Conservation (phyloP, 2,797 vertebrate species). For the Galagoides demidoff region DNA sequence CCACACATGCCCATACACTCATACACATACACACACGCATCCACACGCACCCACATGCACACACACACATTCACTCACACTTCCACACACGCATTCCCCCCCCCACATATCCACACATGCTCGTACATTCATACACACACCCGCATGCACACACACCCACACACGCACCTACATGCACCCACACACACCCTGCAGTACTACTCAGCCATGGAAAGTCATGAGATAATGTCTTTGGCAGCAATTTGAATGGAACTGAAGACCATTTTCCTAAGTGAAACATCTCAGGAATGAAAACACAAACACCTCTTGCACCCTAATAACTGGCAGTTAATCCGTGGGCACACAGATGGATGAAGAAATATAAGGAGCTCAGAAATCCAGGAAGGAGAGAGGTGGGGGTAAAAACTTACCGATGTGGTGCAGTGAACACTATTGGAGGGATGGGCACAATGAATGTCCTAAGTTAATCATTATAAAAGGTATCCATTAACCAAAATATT, state of each 20-base stretch:
- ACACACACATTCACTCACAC: too few species aligned
- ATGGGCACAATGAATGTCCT: background rate
- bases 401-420: background rate
- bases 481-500: background rate
- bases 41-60: too few species aligned
- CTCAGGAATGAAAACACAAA: background rate
- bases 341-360: background rate
- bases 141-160: too few species aligned
- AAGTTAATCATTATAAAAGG: background rate
- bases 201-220: background rate
- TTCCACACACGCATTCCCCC: rapidly evolving
- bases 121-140: too few species aligned
- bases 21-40: too few species aligned
- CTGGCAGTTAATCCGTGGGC: background rate
- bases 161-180: too few species aligned
- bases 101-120: too few species aligned
- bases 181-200: background rate
- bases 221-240: background rate
- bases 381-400: too few species aligned
- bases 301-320: background rate
- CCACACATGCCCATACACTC: too few species aligned
- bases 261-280: background rate
- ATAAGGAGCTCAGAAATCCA: background rate
- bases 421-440: background rate
- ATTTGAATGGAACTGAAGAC: background rate